Conservation (phyloP, 2,797 vertebrate genomes). For the Sciurus vulgaris region DNA sequence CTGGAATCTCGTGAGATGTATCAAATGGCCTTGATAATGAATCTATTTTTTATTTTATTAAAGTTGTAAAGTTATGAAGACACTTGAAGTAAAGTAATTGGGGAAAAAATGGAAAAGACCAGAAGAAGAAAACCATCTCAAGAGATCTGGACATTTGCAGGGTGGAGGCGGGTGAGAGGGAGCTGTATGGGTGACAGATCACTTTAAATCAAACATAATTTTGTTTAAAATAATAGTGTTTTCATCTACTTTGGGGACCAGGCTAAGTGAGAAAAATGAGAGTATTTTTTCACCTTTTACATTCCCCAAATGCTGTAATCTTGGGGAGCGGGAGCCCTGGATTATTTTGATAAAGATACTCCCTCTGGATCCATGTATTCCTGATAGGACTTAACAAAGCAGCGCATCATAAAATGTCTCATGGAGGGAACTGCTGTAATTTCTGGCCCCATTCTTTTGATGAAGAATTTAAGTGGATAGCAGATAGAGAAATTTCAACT, state of each 20-base stretch:
- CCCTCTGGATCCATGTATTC: not conserved
- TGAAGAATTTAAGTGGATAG: not conserved
- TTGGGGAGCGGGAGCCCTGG: too few relatives aligned
- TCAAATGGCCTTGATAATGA: not conserved
- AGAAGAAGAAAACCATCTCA: not conserved
- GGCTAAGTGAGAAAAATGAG: not conserved
- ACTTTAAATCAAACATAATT: constrained; percentile 5
- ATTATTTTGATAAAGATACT: not conserved
- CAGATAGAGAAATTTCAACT: not conserved
- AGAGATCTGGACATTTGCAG: not conserved
- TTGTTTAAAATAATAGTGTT: constrained; percentile 49
- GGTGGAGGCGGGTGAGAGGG: not conserved
- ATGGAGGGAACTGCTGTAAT: not conserved
- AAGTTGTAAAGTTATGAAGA: constrained; percentile 23
- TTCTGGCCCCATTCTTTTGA: not conserved
- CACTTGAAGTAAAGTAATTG: not conserved
- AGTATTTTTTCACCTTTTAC: not conserved
- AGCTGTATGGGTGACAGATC: not conserved
- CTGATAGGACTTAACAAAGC: not conserved
- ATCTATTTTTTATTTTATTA: not conserved
- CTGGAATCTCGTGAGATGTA: not conserved
- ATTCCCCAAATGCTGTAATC: not conserved
- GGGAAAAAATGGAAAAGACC: not conserved
- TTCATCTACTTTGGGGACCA: not conserved
- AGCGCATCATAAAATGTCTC: not conserved